Evolutionary conservation across 2,888 invertebrate species (phyloP).

Genomic region (Acanthococcus lagerstroemiae): DNA sequence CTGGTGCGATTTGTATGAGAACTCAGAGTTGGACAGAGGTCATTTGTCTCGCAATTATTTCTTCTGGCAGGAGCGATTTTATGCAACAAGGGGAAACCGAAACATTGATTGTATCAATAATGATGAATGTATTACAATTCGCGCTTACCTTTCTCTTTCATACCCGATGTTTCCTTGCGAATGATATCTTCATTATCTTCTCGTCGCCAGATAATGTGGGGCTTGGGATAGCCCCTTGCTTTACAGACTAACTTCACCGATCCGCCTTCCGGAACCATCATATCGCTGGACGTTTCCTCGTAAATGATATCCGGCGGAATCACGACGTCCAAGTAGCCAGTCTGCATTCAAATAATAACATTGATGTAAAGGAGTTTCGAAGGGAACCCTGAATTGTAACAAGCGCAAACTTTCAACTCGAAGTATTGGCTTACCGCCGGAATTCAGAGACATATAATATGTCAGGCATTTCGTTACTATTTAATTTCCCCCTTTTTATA

Average conservation of each 20-base stretch:
- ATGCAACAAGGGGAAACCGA: too few relatives aligned
- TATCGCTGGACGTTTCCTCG: slow-evolving; percentile 80
- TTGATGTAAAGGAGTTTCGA: not conserved
- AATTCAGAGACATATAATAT: too few relatives aligned
- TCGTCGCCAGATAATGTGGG: slow-evolving; percentile 69
- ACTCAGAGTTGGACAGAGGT: too few relatives aligned
- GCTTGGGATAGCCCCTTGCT: slow-evolving; percentile 69
- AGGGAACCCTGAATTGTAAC: too few relatives aligned
- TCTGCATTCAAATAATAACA: slow-evolving; percentile 48
- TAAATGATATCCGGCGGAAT: slow-evolving; percentile 83
- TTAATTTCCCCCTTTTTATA: too few relatives aligned
- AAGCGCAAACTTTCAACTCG: too few relatives aligned
- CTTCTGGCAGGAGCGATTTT: too few relatives aligned
- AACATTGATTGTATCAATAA: too few relatives aligned
- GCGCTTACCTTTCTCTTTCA: slow-evolving; percentile 16
- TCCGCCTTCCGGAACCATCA: slow-evolving; percentile 77
- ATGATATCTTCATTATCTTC: slow-evolving; percentile 74
- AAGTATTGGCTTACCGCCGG: too few relatives aligned
- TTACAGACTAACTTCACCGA: slow-evolving; percentile 48
- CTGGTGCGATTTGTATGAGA: too few relatives aligned
- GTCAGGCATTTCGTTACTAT: too few relatives aligned
- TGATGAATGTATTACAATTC: not conserved
- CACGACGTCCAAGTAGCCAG: slow-evolving; percentile 73
- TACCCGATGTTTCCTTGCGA: not conserved
- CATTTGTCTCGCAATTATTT: too few relatives aligned